phyloP scores from a whole-genome alignment of 2,113 vertebrate species.

The Lethenteron reissneri region DNA sequence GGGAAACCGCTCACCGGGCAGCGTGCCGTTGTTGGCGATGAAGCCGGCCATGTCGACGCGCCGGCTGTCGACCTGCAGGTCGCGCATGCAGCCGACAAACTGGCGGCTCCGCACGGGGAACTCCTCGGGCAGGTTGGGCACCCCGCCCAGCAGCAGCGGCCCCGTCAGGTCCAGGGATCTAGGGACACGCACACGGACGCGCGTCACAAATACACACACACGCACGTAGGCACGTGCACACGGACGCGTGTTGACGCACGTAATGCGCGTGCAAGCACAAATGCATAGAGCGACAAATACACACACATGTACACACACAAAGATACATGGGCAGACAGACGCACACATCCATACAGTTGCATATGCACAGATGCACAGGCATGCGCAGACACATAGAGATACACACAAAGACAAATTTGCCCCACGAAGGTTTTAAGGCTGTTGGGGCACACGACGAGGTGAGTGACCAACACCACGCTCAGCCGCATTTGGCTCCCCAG shows the following conservation, averaged over 20 bases:
- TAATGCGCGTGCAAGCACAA: neutral
- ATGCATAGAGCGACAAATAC: neutral
- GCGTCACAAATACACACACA: neutral
- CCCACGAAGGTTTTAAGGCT: too few species aligned
- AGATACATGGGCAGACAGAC: neutral
- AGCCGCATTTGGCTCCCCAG: too few species aligned
- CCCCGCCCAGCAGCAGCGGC: conserved; percentile 58
- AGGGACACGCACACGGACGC: neutral
- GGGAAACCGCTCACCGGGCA: conserved; percentile 30
- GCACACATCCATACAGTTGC: too few species aligned
- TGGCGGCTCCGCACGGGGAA: conserved; percentile 53
- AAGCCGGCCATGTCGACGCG: conserved; percentile 62
- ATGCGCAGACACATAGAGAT: too few species aligned
- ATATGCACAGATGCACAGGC: too few species aligned
- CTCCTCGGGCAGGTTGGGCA: conserved; percentile 61
- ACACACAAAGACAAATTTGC: too few species aligned
- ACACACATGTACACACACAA: neutral
- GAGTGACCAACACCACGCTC: too few species aligned
- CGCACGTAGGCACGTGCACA: neutral
- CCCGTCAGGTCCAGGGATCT: conserved; percentile 80
- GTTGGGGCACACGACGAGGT: too few species aligned
- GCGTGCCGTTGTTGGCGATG: conserved; percentile 76
- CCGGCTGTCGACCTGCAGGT: conserved; percentile 53
- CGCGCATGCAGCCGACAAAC: conserved; percentile 70
- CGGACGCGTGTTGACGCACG: neutral